Conservation (phyloP, 2,797 vertebrate genomes). For the Gymnoscopelus microlampas region DNA sequence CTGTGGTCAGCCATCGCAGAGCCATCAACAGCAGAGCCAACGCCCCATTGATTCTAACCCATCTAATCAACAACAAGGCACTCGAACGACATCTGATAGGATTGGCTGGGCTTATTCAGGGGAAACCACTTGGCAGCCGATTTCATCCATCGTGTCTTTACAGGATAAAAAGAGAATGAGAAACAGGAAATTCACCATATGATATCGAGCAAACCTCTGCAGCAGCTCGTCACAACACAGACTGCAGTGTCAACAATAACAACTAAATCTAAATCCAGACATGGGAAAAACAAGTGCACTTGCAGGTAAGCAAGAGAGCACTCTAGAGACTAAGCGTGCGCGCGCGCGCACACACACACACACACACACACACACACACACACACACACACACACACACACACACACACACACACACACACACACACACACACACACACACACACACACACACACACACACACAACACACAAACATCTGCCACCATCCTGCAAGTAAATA, state of each 20-base stretch:
- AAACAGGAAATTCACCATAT: not conserved
- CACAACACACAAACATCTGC: not conserved
- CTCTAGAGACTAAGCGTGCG: not conserved
- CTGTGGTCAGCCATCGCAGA: not conserved
- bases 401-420: not conserved
- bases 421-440: too few species aligned
- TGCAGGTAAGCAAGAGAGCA: not conserved
- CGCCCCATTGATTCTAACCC: not conserved
- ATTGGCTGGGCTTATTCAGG: not conserved
- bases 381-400: too few species aligned
- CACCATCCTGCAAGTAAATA: not conserved
- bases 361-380: too few species aligned
- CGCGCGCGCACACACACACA: too few species aligned
- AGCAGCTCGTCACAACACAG: not conserved
- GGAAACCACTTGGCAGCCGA: not conserved
- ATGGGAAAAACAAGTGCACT: not conserved
- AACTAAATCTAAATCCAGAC: too few species aligned
- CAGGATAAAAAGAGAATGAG: not conserved
- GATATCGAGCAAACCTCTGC: too few species aligned
- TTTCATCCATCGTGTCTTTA: not conserved
- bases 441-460: not conserved
- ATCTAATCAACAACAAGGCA: not conserved
- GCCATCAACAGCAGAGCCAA: not conserved
- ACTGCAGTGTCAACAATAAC: not conserved
- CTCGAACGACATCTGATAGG: not conserved